phyloP scores from a whole-genome alignment of 2,797 vertebrate genomes.

The Dallia pectoralis region DNA sequence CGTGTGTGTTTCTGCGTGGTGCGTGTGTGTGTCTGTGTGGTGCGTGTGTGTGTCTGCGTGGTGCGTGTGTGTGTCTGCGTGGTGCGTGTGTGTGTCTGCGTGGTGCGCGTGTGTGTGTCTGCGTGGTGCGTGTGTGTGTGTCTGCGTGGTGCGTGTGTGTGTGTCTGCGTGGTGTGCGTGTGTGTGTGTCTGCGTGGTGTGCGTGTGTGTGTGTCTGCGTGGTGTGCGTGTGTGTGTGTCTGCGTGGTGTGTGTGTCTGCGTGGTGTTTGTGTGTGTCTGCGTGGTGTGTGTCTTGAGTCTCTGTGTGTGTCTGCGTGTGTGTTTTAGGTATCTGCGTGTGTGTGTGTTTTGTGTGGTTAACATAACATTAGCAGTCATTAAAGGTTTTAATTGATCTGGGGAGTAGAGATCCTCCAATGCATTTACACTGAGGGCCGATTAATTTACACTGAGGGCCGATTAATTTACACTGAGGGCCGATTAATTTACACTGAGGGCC shows the following conservation, averaged over 20 bases:
- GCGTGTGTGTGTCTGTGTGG: not conserved
- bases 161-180: not conserved
- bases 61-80: not conserved
- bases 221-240: slow-evolving; percentile 6
- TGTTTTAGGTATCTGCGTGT: no score
- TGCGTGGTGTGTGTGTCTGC: not conserved
- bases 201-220: not conserved
- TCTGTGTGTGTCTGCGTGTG: not conserved
- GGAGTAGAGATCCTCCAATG: not conserved
- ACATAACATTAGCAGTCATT: not conserved
- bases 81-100: not conserved
- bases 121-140: slow-evolving; percentile 6
- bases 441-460: no score
- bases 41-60: not conserved
- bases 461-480: no score
- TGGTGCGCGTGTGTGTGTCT: no score
- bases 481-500: no score
- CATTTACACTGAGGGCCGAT: no score
- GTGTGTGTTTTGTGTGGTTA: not conserved
- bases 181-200: slow-evolving; percentile 2
- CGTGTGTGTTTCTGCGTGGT: not conserved
- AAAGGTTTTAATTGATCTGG: not conserved
- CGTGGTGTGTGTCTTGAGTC: no score
- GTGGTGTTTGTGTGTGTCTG: slow-evolving; percentile 7
- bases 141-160: no score